A percentile compares a stretch with the other conserved stretches of the same genome.
Conservation (phyloP, 2,888 invertebrate genomes). For the Atethmia centrago region DNA sequence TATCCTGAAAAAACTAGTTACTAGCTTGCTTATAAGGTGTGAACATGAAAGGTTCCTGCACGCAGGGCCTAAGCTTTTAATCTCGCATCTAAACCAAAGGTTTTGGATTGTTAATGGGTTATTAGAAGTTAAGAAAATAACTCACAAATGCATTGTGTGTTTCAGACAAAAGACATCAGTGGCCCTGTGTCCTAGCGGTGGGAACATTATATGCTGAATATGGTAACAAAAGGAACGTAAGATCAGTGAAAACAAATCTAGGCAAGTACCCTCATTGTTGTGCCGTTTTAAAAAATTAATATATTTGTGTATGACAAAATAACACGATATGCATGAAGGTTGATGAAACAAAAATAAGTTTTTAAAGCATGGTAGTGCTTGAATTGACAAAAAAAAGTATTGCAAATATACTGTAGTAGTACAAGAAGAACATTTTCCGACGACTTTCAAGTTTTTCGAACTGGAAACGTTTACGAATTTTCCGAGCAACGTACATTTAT, state of each 20-base stretch:
- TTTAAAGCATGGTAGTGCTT: not conserved
- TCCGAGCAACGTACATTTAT: constrained; percentile 40
- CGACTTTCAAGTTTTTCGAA: constrained; percentile 29
- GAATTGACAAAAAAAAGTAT: not conserved
- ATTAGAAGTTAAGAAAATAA: no score
- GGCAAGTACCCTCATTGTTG: not conserved
- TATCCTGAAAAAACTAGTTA: no score
- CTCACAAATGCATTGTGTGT: no score
- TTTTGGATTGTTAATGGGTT: no score
- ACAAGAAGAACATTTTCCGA: constrained; percentile 10
- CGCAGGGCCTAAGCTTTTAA: no score
- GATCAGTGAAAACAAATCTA: not conserved
- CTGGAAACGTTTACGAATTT: constrained; percentile 34
- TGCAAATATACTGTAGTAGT: not conserved
- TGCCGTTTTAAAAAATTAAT: not conserved
- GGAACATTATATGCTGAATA: no score
- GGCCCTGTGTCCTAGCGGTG: no score
- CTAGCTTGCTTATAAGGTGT: no score
- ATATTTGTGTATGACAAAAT: not conserved
- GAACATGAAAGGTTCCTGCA: no score
- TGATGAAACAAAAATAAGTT: constrained; percentile 13
- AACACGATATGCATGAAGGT: not conserved
- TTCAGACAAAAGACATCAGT: no score
- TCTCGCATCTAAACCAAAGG: no score
- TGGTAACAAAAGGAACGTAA: no score